Evolutionary conservation across 2,113 vertebrate species (phyloP).

Genomic region (Rhineura floridana): DNA sequence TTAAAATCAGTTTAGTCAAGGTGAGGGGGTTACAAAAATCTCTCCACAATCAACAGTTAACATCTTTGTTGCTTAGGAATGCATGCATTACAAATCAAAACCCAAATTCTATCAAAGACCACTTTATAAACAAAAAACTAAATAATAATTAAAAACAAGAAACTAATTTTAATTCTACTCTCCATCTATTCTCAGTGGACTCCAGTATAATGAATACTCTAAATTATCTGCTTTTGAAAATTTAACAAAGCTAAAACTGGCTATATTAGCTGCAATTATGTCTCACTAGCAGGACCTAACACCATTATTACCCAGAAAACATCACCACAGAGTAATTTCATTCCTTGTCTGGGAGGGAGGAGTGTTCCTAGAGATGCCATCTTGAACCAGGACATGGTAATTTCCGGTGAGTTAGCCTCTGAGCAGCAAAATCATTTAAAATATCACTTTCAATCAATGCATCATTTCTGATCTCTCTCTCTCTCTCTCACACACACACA

Average conservation of each 20-base stretch:
- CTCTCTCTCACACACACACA: conserved; percentile 13
- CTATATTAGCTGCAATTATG: conserved; percentile 63
- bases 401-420: conserved; percentile 45
- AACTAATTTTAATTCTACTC: conserved; percentile 53
- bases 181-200: conserved; percentile 47
- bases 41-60: conserved; percentile 55
- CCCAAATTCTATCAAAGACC: conserved; percentile 40
- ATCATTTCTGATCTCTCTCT: conserved; percentile 47
- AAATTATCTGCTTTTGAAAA: conserved; percentile 65
- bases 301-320: conserved; percentile 64
- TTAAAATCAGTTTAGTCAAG: conserved; percentile 34
- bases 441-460: conserved; percentile 55
- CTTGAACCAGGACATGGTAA: conserved; percentile 50
- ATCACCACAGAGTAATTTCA: conserved; percentile 54
- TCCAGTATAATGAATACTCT: conserved; percentile 60
- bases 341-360: conserved; percentile 36
- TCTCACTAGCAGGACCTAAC: conserved; percentile 53
- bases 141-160: conserved; percentile 51
- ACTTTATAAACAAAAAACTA: conserved; percentile 57
- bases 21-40: conserved; percentile 55
- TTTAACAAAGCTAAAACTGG: conserved; percentile 64
- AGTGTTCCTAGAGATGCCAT: conserved; percentile 44
- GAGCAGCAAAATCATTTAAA: conserved; percentile 51
- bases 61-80: conserved; percentile 39
- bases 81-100: conserved; percentile 54